Evolutionary conservation across 2,113 vertebrate species (phyloP), one percentile per base, ranked within the genome.

Genomic region (Nibea coibor): DNA sequence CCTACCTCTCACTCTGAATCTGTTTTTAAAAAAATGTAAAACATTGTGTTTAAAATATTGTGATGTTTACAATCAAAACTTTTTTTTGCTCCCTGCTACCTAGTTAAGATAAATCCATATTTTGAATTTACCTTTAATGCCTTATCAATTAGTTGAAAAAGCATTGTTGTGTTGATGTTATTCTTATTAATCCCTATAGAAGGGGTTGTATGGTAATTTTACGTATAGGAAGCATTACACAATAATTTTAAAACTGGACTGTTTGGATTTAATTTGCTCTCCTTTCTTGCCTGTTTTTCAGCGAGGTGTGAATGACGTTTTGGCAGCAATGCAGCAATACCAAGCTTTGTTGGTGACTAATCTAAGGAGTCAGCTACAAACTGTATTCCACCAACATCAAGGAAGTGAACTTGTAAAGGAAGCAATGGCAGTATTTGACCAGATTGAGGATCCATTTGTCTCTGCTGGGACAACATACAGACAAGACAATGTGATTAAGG

Each of bases 341-440:
- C 72, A 82, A 62, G 65, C 65, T 39, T 43, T 50, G 26, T 76
- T 75, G 59, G 58, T 73, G 69, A 50, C 57, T n/a, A 82, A 64
- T 82, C 28, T 76, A 9, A 75, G 58, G 28, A 71, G 72, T 64
- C 72, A 56, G 50, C 58, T 82, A 50, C 58, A 76, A 62, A 64
- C 11, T 10, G 59, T 76, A 10, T 58, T 82, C 42, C 39, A 82
- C 59, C 65, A 76, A 65, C 59, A 76, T 76, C 51, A 61, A 50
- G 80, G 72, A 82, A 70, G 28, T 64, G 65, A 26, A 82, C 72
- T 82, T 64, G 65, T 63, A 82, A 70, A 64, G 10, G 58, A 82
- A n/a, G 57, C 67, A 3, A 22, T 66, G 69, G 50, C 20, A 67
- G 68, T 67, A 24, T 83, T 72, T 61, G 74, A 72, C 61, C 22